Conservation (phyloP, 2,113 vertebrate genomes). For the Elephantulus edwardii region DNA sequence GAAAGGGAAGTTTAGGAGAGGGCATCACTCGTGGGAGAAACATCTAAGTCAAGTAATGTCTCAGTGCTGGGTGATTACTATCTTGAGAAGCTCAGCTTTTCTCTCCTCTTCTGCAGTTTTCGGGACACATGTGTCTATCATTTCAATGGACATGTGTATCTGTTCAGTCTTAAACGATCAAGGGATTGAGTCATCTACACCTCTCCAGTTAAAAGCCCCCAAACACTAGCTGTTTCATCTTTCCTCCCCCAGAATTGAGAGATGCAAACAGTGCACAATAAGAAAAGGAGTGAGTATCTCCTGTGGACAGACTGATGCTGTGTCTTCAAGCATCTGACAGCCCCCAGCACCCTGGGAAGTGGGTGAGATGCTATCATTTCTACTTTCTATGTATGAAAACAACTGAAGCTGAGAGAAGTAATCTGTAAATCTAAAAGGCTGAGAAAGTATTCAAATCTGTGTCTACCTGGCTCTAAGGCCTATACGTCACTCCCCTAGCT, state of each 20-base stretch:
- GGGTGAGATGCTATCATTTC: neutral
- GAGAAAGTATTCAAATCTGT: neutral
- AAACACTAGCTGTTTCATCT: neutral
- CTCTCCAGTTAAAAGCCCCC: neutral
- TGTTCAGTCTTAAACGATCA: neutral
- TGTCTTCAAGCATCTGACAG: neutral
- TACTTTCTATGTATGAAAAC: neutral
- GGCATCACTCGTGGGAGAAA: neutral
- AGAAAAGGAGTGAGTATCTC: neutral
- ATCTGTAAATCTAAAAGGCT: neutral
- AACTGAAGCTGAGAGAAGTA: neutral
- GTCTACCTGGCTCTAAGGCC: neutral
- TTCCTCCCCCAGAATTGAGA: neutral
- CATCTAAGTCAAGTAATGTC: neutral
- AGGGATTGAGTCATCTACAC: neutral
- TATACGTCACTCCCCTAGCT: neutral
- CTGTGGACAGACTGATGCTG: fast-evolving
- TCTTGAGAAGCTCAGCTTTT: neutral
- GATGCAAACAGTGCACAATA: neutral
- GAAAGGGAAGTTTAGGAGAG: neutral
- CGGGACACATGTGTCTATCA: neutral
- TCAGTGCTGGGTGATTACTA: neutral
- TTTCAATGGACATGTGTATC: neutral
- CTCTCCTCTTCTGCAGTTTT: neutral
- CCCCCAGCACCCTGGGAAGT: neutral